A percentile compares a stretch with the other conserved stretches of the same genome.
phyloP scores from a whole-genome alignment of 2,113 vertebrate genomes.

The Acrocephalus arundinaceus region DNA sequence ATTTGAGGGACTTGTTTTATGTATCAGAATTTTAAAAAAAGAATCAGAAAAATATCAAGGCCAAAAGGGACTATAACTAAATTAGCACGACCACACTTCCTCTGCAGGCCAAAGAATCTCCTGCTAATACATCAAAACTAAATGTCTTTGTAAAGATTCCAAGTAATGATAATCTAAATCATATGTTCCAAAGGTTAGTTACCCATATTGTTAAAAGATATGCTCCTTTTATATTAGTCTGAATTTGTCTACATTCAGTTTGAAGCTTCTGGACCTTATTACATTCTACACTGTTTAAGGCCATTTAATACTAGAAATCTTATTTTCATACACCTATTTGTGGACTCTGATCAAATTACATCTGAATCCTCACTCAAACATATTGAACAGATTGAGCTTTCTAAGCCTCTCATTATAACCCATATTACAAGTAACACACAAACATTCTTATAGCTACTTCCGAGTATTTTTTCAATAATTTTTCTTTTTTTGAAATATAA shows the following conservation, averaged over 20 bases:
- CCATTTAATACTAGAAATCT: neutral
- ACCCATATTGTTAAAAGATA: neutral
- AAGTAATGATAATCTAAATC: neutral
- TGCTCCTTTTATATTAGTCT: neutral
- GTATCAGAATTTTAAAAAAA: neutral
- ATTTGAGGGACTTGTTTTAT: neutral
- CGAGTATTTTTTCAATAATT: neutral
- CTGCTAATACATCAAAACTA: neutral
- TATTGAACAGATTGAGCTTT: neutral
- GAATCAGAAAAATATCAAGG: neutral
- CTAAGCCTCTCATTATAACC: neutral
- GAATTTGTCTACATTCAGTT: neutral
- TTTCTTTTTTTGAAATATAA: conserved; percentile 9
- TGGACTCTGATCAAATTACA: neutral
- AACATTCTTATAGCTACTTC: conserved; percentile 4
- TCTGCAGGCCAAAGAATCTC: neutral
- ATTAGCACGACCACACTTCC: neutral
- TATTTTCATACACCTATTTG: neutral
- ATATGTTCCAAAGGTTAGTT: neutral
- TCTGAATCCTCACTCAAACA: conserved; percentile 1
- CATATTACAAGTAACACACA: neutral
- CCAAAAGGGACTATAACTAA: neutral
- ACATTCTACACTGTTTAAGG: neutral
- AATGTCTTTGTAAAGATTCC: conserved; percentile 26
- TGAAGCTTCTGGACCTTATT: neutral